Evolutionary conservation across 64 coral and sea anemone species (phyloP).

Genomic region (Platygyra sinensis): DNA sequence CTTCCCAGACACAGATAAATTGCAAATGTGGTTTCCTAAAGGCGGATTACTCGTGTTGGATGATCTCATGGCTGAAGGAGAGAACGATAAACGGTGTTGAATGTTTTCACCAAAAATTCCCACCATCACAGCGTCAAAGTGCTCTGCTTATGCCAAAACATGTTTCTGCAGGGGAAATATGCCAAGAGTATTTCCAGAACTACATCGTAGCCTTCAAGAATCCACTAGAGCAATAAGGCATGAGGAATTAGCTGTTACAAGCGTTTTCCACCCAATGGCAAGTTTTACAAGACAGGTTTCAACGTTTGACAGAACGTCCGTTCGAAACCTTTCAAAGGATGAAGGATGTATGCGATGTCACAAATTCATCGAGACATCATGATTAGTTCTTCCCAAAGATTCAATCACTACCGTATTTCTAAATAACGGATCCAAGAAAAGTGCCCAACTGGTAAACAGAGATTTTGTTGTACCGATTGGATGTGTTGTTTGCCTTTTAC

Average conservation of each 20-base stretch:
- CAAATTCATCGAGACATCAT: neutral
- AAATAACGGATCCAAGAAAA: no score
- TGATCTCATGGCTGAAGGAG: constrained; percentile 7
- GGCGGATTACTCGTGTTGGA: constrained; percentile 52
- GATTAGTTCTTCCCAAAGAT: no score
- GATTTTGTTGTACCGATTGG: neutral
- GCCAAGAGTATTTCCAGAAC: no score
- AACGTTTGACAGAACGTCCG: neutral
- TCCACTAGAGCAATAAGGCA: constrained; percentile 4
- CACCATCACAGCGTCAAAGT: constrained; percentile 38
- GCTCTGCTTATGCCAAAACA: constrained; percentile 12
- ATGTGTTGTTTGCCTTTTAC: no score
- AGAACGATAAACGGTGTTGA: neutral
- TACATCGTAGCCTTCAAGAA: constrained; percentile 57
- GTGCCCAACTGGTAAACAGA: no score
- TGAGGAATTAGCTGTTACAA: neutral
- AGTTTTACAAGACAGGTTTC: neutral
- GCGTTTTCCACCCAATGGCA: neutral
- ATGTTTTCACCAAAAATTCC: constrained; percentile 34
- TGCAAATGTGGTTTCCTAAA: neutral
- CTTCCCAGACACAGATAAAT: neutral
- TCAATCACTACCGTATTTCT: no score
- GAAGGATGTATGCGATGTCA: neutral
- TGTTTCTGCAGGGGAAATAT: constrained; percentile 39
- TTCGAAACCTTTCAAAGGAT: neutral